These are phyloP conservation scores for Geopemphigus sp. DNA, from an alignment of 1,140 invertebrate genomes.

Conservation along the genomic window DNA sequence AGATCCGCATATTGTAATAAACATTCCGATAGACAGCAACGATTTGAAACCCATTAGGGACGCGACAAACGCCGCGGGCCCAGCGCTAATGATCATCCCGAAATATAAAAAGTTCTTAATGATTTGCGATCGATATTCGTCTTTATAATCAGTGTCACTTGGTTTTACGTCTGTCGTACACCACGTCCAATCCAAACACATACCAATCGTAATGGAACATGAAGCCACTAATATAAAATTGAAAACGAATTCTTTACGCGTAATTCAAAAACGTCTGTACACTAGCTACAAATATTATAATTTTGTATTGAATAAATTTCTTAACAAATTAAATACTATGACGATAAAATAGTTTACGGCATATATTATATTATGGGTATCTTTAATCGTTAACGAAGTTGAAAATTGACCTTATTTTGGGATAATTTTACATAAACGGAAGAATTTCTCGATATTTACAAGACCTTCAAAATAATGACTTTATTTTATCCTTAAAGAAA, in stretches of 20 bases:
- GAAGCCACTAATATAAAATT: neutral
- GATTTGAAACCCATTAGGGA: neutral
- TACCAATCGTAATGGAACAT: slow-evolving; percentile 5
- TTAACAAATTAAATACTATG: too few species aligned
- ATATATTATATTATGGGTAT: too few species aligned
- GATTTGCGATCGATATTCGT: neutral
- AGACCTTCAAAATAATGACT: too few species aligned
- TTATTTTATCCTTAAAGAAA: too few species aligned
- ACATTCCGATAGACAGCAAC: neutral
- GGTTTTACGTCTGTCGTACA: neutral
- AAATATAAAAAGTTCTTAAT: neutral
- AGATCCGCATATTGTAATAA: neutral
- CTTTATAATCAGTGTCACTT: neutral
- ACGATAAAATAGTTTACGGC: too few species aligned
- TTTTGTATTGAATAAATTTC: too few species aligned
- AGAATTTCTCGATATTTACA: too few species aligned
- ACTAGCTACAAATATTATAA: too few species aligned
- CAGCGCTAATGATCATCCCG: neutral
- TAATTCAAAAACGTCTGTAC: neutral
- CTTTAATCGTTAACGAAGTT: too few species aligned
- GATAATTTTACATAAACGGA: too few species aligned
- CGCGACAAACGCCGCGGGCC: neutral
- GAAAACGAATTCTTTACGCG: neutral
- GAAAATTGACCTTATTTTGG: too few species aligned
- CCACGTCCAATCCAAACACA: slow-evolving; percentile 18